Percentiles rank a stretch among this genome's conserved stretches.
These are phyloP conservation scores for Phaethon lepturus DNA, from an alignment of 2,113 vertebrate genomes.

Conservation along the genomic window DNA sequence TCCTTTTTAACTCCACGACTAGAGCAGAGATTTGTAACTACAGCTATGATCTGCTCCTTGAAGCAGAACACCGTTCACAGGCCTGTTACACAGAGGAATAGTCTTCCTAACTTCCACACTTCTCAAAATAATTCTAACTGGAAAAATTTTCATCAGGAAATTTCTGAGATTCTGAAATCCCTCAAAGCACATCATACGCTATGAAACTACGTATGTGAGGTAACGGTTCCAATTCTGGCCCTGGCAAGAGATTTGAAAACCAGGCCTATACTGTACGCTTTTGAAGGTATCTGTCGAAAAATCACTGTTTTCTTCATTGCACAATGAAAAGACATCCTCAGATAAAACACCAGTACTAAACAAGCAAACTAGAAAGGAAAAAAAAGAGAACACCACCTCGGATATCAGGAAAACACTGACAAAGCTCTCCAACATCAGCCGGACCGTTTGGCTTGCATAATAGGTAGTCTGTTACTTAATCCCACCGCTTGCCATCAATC, in stretches of 20 bases:
- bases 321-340: neutral
- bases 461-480: neutral
- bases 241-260: neutral
- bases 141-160: neutral
- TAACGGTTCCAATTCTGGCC: neutral
- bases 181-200: neutral
- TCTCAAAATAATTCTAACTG: neutral
- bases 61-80: neutral
- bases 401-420: neutral
- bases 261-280: neutral
- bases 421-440: neutral
- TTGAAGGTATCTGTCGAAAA: neutral
- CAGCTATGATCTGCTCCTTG: neutral
- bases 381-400: neutral
- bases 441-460: neutral
- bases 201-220: fast-evolving
- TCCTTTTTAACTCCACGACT: neutral
- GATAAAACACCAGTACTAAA: neutral
- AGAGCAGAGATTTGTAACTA: neutral
- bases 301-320: neutral
- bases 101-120: neutral
- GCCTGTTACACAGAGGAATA: neutral
- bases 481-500: neutral
- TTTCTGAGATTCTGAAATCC: neutral
- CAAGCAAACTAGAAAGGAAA: neutral